Base-by-base conservation (phyloP, 2,797 vertebrate species). In the Lutjanus campechanus region DNA sequence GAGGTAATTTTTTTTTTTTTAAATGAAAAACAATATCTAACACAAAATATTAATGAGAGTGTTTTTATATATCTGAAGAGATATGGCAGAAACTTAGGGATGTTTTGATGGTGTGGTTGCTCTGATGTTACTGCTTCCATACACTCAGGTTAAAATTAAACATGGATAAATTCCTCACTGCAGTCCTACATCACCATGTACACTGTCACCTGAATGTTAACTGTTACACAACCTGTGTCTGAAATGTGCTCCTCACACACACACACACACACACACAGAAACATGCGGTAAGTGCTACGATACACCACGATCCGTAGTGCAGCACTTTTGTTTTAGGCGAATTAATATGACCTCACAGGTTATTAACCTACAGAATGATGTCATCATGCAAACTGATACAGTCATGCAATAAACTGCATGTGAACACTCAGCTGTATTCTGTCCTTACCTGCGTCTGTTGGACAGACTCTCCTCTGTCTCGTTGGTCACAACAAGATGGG, bases 401-500 rank as follows among this genome's bases (percentile, higher is more conserved):
- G n/a, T n/a, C n/a, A 25, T 5, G 10, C 9, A 20, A 20, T 22
- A 49, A 49, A 2, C 17, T 1, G 47, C 22, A 55, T 7, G 5
- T 25, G 16, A 40, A 44, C 66, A 69, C 41, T 22, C 43, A 19
- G 22, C 17, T 3, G 11, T 55, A 8, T 13, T 40, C 1, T 20
- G 40, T 60, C 11, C 94, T 95, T 96, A 99, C 98, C 97, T 97
- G 75, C 96, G 96, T 78, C 96, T 93, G 68, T 92, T 96, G 49
- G 96, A 97, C 69, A 98, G 93, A 78, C 95, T 96, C 91, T 97
- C 96, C 75, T 97, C 97, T 0, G 96, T 96, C 84, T 97, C 96
- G 19, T 92, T 96, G 84, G 94, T 95, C 69, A 96, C 90, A n/a
- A 95, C 81, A 16, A 95, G 86, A 69, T 96, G 95, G 79, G 94